Percentiles rank a stretch among this genome's conserved stretches.
phyloP scores from a whole-genome alignment of 2,888 invertebrate genomes.

The Pandemis corylana region DNA sequence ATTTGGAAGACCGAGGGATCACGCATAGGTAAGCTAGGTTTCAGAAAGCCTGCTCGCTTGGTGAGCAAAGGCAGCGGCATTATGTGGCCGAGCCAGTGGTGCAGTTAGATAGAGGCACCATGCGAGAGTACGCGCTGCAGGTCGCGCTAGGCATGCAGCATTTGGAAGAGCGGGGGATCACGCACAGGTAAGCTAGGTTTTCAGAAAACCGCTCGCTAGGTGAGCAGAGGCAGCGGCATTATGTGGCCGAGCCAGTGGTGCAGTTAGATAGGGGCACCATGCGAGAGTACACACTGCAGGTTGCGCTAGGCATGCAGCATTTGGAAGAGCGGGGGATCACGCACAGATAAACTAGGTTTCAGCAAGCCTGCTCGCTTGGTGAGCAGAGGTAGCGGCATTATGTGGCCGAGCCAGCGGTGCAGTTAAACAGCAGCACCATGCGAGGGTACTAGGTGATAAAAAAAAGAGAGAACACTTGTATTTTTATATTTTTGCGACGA shows the following conservation, averaged over 20 bases:
- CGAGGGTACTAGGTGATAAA: constrained; percentile 81
- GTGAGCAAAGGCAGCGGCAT: constrained; percentile 57
- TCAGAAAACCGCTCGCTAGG: constrained; percentile 7
- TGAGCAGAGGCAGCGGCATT: constrained; percentile 60
- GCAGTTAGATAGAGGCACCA: constrained; percentile 69
- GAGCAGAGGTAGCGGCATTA: constrained; percentile 64
- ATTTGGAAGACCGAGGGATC: constrained; percentile 88
- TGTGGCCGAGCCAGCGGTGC: constrained; percentile 76
- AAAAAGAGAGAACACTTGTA: too few relatives aligned
- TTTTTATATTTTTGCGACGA: too few relatives aligned
- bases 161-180: constrained; percentile 88
- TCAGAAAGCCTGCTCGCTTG: constrained; percentile 1
- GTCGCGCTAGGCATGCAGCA: constrained; percentile 93
- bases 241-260: constrained; percentile 76
- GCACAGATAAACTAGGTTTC: constrained; percentile 83
- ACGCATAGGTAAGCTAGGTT: constrained; percentile 86
- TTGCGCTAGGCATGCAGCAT: constrained; percentile 92
- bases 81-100: constrained; percentile 78
- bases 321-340: constrained; percentile 89
- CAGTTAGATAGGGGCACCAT: constrained; percentile 77
- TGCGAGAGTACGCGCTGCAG: constrained; percentile 91
- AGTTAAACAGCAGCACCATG: constrained; percentile 77
- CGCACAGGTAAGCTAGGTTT: constrained; percentile 85
- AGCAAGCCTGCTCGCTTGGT: constrained; percentile 1
- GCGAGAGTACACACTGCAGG: constrained; percentile 90